Conservation (phyloP, 2,113 vertebrate species). For the Corydoras maculifer region DNA sequence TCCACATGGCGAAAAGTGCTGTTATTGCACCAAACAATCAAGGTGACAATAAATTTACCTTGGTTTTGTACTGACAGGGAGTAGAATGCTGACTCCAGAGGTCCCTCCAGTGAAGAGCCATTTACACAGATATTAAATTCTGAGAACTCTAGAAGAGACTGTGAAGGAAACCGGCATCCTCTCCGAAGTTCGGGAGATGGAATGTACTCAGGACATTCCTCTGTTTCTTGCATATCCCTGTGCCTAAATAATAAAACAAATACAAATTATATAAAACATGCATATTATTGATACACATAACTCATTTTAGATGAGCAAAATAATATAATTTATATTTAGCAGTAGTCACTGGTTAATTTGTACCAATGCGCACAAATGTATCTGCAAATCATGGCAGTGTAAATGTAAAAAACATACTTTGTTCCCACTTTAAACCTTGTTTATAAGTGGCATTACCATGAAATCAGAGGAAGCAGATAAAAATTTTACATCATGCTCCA, state of each 20-base stretch:
- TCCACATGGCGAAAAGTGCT: neutral
- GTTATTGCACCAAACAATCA: neutral
- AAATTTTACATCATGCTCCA: no score
- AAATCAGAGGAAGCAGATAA: no score
- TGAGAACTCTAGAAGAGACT: slow-evolving; percentile 67
- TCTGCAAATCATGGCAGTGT: no score
- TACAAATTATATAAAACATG: neutral
- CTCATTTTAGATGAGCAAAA: no score
- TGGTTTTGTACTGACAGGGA: slow-evolving; percentile 75
- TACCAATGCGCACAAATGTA: no score
- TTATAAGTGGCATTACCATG: no score
- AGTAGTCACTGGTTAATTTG: no score
- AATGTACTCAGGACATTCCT: slow-evolving; percentile 68
- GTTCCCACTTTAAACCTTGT: no score
- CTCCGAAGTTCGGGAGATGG: slow-evolving; percentile 31
- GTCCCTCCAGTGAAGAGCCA: slow-evolving; percentile 54
- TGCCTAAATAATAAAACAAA: slow-evolving; percentile 62
- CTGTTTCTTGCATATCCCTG: slow-evolving; percentile 49
- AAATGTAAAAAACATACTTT: no score
- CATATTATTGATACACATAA: no score
- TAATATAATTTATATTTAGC: no score
- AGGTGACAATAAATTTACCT: slow-evolving; percentile 53
- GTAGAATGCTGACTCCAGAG: slow-evolving; percentile 57
- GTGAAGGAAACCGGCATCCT: slow-evolving; percentile 66
- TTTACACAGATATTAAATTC: slow-evolving; percentile 80